Base-by-base conservation (phyloP, 2,888 invertebrate genomes). In the Luperina nickerlii region DNA sequence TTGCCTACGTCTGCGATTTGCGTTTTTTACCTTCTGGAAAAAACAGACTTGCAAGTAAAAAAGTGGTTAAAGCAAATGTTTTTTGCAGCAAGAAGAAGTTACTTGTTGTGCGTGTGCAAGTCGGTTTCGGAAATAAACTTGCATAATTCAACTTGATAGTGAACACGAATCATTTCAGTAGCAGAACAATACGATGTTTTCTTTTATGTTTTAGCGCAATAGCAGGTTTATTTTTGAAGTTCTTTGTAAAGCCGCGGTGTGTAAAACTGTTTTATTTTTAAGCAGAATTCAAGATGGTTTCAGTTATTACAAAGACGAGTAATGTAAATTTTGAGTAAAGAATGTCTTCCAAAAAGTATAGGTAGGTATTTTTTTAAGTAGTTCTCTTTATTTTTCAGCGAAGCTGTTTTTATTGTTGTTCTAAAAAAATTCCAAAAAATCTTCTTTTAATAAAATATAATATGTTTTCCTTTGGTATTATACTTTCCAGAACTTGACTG, bases 351-450 rank as follows among this genome's bases (percentile, higher is more conserved):
- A 54, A 54, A 54, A 54, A 54, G 1, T 20, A 60, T 60, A 15
- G 0, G 7, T 20, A 32, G n/a, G n/a, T n/a, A n/a, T n/a, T 66
- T 27, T 67, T 73, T 32, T 42, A 18, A 3, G 42, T 15, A n/a
- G 5, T 63, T 51, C 4, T 32, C 24, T 65, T 83, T 70, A 79
- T 75, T 62, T 32, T 83, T 75, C 82, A 79, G 24, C 18, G 75
- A 65, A 79, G 0, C 38, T 54, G 0, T 72, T 65, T 6, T 68
- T 38, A 63, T 38, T 32, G 67, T 45, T 18, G 20, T 45, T 63
- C 7, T 42, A 57, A 62, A 9, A 60, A 60, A 13, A 18, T 42
- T 11, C 1, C 2, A 51, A 60, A 67, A 38, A 62, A 11, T 0
- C 13, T 70, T 42, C 9, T 32, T 62, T 38, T 0, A 18, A 63